Base-by-base conservation (phyloP, 2,797 vertebrate genomes). In the Anisognathus igniventris region DNA sequence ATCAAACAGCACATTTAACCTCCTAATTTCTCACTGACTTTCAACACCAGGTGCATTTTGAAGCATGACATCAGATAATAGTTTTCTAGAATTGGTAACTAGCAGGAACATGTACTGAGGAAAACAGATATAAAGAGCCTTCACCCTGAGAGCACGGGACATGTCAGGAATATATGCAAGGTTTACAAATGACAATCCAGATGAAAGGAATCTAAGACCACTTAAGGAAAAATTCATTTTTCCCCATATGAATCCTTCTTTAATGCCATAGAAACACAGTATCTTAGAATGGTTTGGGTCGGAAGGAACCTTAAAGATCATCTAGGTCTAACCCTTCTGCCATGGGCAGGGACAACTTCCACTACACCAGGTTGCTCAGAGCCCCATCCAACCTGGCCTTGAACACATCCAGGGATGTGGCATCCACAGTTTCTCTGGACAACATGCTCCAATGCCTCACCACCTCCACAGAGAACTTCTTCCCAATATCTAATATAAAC, bases 91-190 rank as follows among this genome's bases (percentile, higher is more conserved):
- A 27, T 3, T 37, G 9, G 1, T 31, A 67, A 23, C 28, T 64
- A 70, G 14, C 7, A 64, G 77, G 40, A 67, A 31, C 10, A 28
- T 0, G 3, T 67, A 28, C 40, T 37, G 37, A 79, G 37, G 12
- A 45, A 88, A 89, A 44, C 31, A 68, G 15, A 8, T 74, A n/a
- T 12, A n/a, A 51, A 56, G 30, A 80, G 6, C 27, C 28, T 47
- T 77, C 35, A 21, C 11, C 30, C 14, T 33, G 20, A 47, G 8
- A 37, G 10, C 12, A 24, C 0, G 0, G 2, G 12, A 44, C 4
- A 4, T 3, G 10, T 42, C 13, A 76, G 15, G 47, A 51, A 58
- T 54, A 33, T 25, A 45, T 14, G 6, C 20, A 73, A 84, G n/a
- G 11, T 18, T 61, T 56, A 48, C 17, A 66, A 73, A 33, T 11